Conservation (phyloP, 1,140 invertebrate genomes). For the Patella vulgata region DNA sequence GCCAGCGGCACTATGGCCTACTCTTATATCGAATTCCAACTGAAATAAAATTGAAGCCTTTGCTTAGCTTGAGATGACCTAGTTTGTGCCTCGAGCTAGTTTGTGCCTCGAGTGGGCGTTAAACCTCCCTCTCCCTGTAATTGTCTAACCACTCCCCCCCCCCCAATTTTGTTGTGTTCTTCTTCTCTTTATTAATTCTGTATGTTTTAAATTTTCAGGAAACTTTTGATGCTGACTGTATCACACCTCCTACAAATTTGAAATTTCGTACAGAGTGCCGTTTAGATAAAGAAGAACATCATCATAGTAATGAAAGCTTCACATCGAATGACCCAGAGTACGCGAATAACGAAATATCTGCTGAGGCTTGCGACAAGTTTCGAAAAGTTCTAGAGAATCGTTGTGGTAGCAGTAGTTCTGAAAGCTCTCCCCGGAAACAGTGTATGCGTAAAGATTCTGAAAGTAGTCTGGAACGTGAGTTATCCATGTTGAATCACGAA, state of each 20-base stretch:
- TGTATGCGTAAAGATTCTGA: slow-evolving; percentile 56
- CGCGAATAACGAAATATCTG: slow-evolving; percentile 47
- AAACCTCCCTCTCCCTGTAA: too few relatives aligned
- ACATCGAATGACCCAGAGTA: slow-evolving; percentile 51
- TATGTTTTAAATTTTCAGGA: slow-evolving; percentile 47
- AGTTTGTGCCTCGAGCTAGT: too few relatives aligned
- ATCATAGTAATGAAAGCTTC: slow-evolving; percentile 59
- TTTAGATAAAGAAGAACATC: slow-evolving; percentile 25
- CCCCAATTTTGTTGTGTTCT: too few relatives aligned
- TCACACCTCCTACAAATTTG: slow-evolving; percentile 39
- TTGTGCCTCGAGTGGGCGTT: too few relatives aligned
- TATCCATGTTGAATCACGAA: slow-evolving; percentile 70
- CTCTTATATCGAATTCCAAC: too few relatives aligned
- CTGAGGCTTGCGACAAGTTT: slow-evolving; percentile 58
- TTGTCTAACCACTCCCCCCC: too few relatives aligned
- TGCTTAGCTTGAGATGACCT: too few relatives aligned
- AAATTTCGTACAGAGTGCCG: slow-evolving; percentile 27
- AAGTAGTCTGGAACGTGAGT: slow-evolving; percentile 68
- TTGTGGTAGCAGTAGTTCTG: slow-evolving; percentile 42
- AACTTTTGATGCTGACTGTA: slow-evolving; percentile 52
- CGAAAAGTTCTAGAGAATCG: slow-evolving; percentile 54
- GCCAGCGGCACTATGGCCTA: too few relatives aligned
- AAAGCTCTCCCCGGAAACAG: slow-evolving; percentile 35
- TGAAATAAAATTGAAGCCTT: too few relatives aligned
- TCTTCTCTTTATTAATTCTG: too few relatives aligned